Evolutionary conservation across 2,888 invertebrate genomes (phyloP).

Genomic region (Orthonychiurus folsomi): DNA sequence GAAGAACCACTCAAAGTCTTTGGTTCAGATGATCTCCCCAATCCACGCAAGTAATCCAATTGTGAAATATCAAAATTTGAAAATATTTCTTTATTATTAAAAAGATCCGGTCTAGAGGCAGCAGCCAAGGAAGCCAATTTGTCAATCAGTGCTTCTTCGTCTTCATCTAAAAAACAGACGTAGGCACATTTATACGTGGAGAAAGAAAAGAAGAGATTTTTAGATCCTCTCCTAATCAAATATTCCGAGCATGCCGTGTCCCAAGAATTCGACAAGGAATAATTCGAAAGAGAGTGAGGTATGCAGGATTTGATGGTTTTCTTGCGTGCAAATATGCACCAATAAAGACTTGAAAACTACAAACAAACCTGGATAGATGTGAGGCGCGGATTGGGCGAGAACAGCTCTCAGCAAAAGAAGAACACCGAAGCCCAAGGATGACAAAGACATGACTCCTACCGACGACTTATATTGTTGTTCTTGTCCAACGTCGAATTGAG

Average conservation of each 20-base stretch:
- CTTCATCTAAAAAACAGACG: slow-evolving; percentile 22
- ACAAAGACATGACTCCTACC: slow-evolving; percentile 13
- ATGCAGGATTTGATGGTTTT: no score
- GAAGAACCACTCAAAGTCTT: slow-evolving; percentile 12
- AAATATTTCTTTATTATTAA: slow-evolving; percentile 3
- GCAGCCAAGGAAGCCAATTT: slow-evolving; percentile 24
- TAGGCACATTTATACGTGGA: not conserved
- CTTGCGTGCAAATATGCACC: no score
- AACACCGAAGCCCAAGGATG: slow-evolving; percentile 28
- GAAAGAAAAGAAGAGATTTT: not conserved
- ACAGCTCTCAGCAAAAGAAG: slow-evolving; percentile 32
- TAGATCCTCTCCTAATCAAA: not conserved
- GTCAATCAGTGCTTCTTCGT: slow-evolving; percentile 37
- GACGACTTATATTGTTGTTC: not conserved
- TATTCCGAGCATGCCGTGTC: no score
- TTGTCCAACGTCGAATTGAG: no score
- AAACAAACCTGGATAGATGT: slow-evolving; percentile 23
- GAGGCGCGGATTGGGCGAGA: slow-evolving; percentile 29
- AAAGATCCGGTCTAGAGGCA: not conserved
- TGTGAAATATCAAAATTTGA: slow-evolving; percentile 23
- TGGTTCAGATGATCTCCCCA: slow-evolving; percentile 16
- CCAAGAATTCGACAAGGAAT: no score
- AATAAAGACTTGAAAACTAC: no score
- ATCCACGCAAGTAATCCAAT: slow-evolving; percentile 20
- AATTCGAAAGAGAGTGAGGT: no score